Base-by-base conservation (phyloP, 2,797 vertebrate genomes). In the Cuniculus paca region DNA sequence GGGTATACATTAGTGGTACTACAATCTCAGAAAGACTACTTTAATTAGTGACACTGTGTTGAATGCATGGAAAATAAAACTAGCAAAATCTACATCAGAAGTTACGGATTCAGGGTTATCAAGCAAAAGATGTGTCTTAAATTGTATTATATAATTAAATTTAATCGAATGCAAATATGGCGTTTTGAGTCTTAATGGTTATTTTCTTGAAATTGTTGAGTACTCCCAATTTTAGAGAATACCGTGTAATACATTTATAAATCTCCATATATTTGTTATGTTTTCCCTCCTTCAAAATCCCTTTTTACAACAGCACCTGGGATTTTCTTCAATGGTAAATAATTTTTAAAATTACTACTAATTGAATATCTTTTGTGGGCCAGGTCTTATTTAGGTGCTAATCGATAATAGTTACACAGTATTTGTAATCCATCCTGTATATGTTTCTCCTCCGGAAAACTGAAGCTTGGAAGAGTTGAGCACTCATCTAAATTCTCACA, bases 141-240 rank as follows among this genome's bases (percentile, higher is more conserved):
- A 92, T 26, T 60, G 3, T 39, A 58, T 72, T 16, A 56, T 22
- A 68, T 50, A 91, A 70, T 84, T 83, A 75, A 26, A 82, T n/a
- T 78, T 54, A 58, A 90, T 65, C 83, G 34, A 86, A 50, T 42
- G n/a, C 5, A 5, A 39, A 65, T 54, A 42, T 93, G 88, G 52
- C 31, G 34, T 80, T 50, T 79, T 90, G 84, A 84, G 24, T 92
- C 26, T 91, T 90, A 50, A 45, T 48, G 16, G 60, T 79, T 82
- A 20, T 93, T 96, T 94, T 94, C 90, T 90, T 90, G 56, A 91
- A 85, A 90, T 68, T 80, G 52, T 39, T 77, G 56, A 52, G 60
- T 50, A 52, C n/a, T 94, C 13, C 42, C 75, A 92, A 85, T 88
- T 79, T 50, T 58, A 81, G 52, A 92, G 70, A 84, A 90, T 36